Conservation (phyloP, 2,888 invertebrate genomes). For the Philaethria dido region DNA sequence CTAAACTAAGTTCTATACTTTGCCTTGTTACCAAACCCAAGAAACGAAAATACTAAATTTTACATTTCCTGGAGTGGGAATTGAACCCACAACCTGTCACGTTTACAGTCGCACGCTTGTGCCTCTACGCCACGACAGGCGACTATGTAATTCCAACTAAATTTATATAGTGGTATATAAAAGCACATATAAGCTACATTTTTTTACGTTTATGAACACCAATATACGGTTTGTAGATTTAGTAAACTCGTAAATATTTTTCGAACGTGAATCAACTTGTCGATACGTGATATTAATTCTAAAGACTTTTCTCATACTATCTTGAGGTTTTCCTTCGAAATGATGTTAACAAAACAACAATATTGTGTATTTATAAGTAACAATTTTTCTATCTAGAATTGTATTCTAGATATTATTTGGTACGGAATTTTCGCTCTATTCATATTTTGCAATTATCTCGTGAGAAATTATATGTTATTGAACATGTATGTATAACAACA, state of each 20-base stretch:
- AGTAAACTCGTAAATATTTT: slow-evolving; percentile 19
- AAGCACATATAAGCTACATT: neutral
- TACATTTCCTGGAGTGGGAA: no score
- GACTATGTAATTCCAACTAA: no score
- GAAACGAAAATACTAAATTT: no score
- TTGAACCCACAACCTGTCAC: no score
- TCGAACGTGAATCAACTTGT: slow-evolving; percentile 16
- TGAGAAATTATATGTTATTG: no score
- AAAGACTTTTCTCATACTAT: slow-evolving; percentile 1
- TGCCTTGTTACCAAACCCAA: no score
- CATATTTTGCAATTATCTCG: no score
- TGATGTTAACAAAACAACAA: slow-evolving; percentile 5
- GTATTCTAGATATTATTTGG: neutral
- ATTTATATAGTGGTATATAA: no score
- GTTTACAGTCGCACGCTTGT: no score
- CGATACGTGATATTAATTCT: slow-evolving; percentile 17
- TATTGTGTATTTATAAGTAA: neutral
- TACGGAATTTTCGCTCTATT: neutral
- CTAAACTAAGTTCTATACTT: no score
- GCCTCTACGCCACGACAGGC: no score
- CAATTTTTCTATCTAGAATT: neutral
- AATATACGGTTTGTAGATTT: slow-evolving; percentile 5
- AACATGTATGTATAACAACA: no score
- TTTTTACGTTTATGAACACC: slow-evolving; percentile 9
- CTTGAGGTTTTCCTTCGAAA: slow-evolving; percentile 8